Conservation (phyloP, 2,888 invertebrate species). For the Nomada lathburiana region DNA sequence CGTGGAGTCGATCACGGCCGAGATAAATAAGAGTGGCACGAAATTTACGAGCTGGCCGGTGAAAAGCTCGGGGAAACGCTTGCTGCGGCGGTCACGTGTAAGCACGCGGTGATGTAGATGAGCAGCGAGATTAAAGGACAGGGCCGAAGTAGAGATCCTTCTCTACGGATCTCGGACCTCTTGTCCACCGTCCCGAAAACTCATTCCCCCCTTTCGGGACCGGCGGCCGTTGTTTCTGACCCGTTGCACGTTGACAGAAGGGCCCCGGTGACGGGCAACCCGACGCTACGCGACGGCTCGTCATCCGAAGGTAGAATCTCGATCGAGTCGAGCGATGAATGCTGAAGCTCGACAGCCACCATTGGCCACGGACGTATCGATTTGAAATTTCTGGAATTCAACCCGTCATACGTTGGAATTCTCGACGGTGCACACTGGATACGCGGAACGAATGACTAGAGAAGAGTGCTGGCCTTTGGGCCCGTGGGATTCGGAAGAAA, state of each 20-base stretch:
- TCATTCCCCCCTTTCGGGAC: constrained; percentile 31
- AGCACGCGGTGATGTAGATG: constrained; percentile 71
- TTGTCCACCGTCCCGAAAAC: constrained; percentile 53
- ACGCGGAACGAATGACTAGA: constrained; percentile 37
- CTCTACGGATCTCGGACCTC: constrained; percentile 60
- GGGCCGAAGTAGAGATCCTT: constrained; percentile 51
- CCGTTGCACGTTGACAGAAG: constrained; percentile 70
- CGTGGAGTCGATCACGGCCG: constrained; percentile 70
- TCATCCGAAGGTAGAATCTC: constrained; percentile 56
- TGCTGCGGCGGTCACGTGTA: constrained; percentile 54
- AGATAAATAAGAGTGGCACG: constrained; percentile 77
- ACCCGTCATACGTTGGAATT: constrained; percentile 49
- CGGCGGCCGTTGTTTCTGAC: constrained; percentile 52
- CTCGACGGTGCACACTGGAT: constrained; percentile 15
- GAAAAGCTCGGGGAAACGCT: constrained; percentile 74
- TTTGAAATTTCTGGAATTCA: constrained; percentile 61
- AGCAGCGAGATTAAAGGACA: constrained; percentile 67
- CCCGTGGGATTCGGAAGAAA: constrained; percentile 12
- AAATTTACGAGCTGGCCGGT: constrained; percentile 75
- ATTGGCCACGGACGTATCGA: constrained; percentile 64
- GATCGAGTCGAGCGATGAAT: constrained; percentile 61
- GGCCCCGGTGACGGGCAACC: constrained; percentile 46
- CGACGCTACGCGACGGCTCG: constrained; percentile 61
- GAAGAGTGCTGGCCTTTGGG: constrained; percentile 6
- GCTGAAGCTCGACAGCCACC: constrained; percentile 59